Conservation (phyloP, 2,113 vertebrate species). For the Sisor rabdophorus region DNA sequence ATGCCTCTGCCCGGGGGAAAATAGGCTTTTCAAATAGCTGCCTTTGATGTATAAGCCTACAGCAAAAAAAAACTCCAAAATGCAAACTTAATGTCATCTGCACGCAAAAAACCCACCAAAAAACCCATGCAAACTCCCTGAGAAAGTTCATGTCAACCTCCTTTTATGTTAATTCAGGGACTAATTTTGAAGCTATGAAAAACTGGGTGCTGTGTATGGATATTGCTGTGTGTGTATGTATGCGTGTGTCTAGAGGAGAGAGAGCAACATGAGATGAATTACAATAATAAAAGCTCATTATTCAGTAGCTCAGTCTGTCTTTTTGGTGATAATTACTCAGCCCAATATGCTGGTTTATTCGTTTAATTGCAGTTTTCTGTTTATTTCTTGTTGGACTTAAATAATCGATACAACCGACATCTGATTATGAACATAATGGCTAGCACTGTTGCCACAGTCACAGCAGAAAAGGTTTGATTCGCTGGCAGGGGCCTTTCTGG, state of each 20-base stretch:
- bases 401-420: background rate
- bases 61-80: constrained; percentile 42
- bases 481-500: too few species aligned
- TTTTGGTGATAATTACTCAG: background rate
- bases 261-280: constrained; percentile 56
- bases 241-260: background rate
- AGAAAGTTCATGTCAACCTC: constrained; percentile 62
- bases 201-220: background rate
- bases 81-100: constrained; percentile 56
- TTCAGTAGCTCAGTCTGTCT: constrained; percentile 56
- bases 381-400: background rate
- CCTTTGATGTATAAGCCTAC: constrained; percentile 44
- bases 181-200: constrained; percentile 57
- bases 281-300: constrained; percentile 57
- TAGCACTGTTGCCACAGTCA: too few species aligned
- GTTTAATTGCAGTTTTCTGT: background rate
- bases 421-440: background rate
- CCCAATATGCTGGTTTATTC: background rate
- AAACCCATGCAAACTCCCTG: constrained; percentile 47
- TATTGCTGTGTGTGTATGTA: constrained; percentile 35
- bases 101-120: constrained; percentile 28
- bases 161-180: constrained; percentile 62
- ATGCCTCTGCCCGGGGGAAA: constrained; percentile 51
- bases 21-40: constrained; percentile 50
- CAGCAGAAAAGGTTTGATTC: background rate